Evolutionary conservation across 37 sponge, comb jelly and placozoan species (phyloP).

Genomic region (Beroe forskalii): DNA sequence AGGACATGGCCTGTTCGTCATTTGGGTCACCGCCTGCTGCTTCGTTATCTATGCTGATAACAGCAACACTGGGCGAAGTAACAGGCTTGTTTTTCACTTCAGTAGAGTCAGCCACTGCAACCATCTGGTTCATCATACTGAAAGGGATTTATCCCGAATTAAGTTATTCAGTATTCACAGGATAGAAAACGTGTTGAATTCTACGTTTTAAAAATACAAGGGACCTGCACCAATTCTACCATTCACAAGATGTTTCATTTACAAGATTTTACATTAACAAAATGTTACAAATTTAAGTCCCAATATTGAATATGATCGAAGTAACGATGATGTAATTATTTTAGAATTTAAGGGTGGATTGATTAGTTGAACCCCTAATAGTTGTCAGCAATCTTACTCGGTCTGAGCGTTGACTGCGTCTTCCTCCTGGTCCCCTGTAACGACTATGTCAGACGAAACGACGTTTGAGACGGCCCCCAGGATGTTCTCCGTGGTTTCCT

Average conservation of each 20-base stretch:
- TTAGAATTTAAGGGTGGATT: too few relatives aligned
- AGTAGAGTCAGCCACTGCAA: background rate
- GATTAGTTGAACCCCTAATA: too few relatives aligned
- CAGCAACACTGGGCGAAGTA: conserved; percentile 1
- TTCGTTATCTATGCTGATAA: background rate
- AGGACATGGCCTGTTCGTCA: background rate
- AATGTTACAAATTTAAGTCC: too few relatives aligned
- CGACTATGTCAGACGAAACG: background rate
- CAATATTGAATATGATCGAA: too few relatives aligned
- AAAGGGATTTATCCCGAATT: background rate
- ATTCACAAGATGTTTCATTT: too few relatives aligned
- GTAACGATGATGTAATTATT: too few relatives aligned
- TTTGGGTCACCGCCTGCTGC: background rate
- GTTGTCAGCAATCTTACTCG: too few relatives aligned
- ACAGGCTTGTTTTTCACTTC: background rate
- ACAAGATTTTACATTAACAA: too few relatives aligned
- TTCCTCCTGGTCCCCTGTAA: background rate
- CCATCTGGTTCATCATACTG: conserved; percentile 1
- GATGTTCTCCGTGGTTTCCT: background rate
- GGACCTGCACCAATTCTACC: too few relatives aligned
- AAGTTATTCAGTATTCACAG: too few relatives aligned
- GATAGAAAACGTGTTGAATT: too few relatives aligned
- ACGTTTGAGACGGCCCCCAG: background rate
- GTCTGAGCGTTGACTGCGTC: background rate
- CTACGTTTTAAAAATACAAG: too few relatives aligned